A percentile compares a stretch with the other conserved stretches of the same genome.
These are phyloP conservation scores for Oscheius sp. DNA, from an alignment of 2,888 invertebrate genomes.

Conservation along the genomic window DNA sequence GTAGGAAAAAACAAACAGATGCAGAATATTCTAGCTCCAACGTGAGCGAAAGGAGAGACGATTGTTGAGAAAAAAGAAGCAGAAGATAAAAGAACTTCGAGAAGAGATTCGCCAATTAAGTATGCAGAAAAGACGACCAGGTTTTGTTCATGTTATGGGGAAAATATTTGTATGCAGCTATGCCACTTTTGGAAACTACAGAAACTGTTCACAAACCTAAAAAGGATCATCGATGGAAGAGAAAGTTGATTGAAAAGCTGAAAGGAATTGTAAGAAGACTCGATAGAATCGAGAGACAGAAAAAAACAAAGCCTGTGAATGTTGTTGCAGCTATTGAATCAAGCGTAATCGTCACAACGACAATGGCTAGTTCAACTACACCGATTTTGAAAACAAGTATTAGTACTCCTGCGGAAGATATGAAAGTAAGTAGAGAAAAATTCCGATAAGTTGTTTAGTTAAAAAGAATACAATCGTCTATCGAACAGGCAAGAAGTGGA, in stretches of 20 bases:
- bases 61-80: slow-evolving; percentile 31
- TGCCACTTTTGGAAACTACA: neutral
- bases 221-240: slow-evolving; percentile 26
- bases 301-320: slow-evolving; percentile 5
- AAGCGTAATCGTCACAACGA: neutral
- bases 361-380: slow-evolving; percentile 1
- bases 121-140: slow-evolving; percentile 11
- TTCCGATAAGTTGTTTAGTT: slow-evolving; percentile 14
- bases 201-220: slow-evolving; percentile 5
- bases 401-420: slow-evolving; percentile 16
- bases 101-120: slow-evolving; percentile 24
- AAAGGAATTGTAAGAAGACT: slow-evolving; percentile 26
- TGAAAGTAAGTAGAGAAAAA: too few species aligned
- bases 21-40: slow-evolving; percentile 4
- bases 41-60: slow-evolving; percentile 29
- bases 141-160: too few species aligned
- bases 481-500: slow-evolving; percentile 33
- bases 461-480: slow-evolving; percentile 29
- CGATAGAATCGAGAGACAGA: slow-evolving; percentile 28
- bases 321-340: slow-evolving; percentile 13
- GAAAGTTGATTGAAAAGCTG: slow-evolving; percentile 50
- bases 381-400: slow-evolving; percentile 26
- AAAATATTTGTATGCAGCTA: neutral
- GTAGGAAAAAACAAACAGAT: neutral
- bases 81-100: slow-evolving; percentile 20